Percentiles rank a stretch among this genome's conserved stretches.
Evolutionary conservation across 2,113 vertebrate genomes (phyloP).

Genomic region (Crotalus helleri): DNA sequence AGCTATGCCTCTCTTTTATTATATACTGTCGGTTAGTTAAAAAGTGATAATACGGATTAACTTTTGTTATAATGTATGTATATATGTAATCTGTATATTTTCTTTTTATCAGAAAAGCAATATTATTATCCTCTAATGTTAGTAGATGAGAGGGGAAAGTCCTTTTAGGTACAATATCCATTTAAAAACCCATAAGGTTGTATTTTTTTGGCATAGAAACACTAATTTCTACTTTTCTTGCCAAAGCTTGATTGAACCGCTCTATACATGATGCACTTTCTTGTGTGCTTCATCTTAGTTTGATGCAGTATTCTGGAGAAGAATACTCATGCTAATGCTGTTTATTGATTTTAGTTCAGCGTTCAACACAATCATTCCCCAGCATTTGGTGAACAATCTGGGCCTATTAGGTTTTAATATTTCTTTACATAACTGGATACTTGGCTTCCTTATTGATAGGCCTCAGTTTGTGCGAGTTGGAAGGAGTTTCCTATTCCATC

Average conservation of each 20-base stretch:
- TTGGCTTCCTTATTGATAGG: no score
- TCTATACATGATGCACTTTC: no score
- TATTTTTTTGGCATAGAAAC: conserved; percentile 29
- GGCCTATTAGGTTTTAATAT: no score
- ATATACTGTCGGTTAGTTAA: background rate
- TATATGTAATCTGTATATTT: conserved; percentile 15
- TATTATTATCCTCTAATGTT: conserved; percentile 2
- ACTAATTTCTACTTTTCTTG: conserved; percentile 15
- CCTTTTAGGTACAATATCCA: conserved; percentile 12
- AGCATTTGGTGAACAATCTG: no score
- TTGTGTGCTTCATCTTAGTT: no score
- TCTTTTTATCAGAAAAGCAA: conserved; percentile 16
- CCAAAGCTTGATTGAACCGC: background rate
- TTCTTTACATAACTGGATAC: no score
- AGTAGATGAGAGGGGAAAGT: background rate
- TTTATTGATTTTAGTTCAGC: no score
- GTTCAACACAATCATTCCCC: no score
- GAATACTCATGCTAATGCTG: no score
- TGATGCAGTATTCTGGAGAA: no score
- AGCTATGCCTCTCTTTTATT: background rate
- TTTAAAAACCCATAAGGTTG: conserved; percentile 22
- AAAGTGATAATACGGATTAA: background rate
- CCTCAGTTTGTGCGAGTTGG: no score
- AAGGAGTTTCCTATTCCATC: no score
- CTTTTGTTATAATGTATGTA: background rate